Evolutionary conservation across 2,888 invertebrate genomes (phyloP).

Genomic region (Hyposoter didymator): DNA sequence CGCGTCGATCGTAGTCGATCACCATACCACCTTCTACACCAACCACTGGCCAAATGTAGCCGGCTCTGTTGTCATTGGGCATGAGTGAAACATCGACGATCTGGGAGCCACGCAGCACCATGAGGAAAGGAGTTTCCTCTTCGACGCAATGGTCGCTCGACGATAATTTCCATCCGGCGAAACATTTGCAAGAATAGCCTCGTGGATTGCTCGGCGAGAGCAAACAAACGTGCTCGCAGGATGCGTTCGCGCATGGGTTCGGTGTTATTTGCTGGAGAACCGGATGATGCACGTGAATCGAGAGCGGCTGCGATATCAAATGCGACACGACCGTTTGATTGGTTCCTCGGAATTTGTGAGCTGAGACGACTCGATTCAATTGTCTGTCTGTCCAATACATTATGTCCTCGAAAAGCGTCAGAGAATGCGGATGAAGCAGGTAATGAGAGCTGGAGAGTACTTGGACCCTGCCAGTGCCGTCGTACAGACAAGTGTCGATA

Average conservation of each 20-base stretch:
- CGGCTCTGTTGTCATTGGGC: conserved; percentile 90
- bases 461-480: conserved; percentile 95
- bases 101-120: conserved; percentile 93
- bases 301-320: conserved; percentile 96
- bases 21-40: conserved; percentile 95
- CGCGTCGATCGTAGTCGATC: conserved; percentile 95
- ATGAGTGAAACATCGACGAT: conserved; percentile 93
- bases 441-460: conserved; percentile 96
- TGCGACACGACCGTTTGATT: conserved; percentile 98
- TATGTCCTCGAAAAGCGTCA: conserved; percentile 97
- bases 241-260: conserved; percentile 90
- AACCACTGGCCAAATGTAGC: conserved; percentile 94
- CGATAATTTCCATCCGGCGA: conserved; percentile 91
- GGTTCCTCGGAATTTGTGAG: conserved; percentile 95
- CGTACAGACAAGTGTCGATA: conserved; percentile 98
- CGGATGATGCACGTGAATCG: conserved; percentile 97
- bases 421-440: conserved; percentile 96
- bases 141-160: conserved; percentile 90
- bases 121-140: conserved; percentile 95
- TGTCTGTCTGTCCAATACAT: conserved; percentile 99
- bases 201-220: conserved; percentile 90
- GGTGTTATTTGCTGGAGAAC: conserved; percentile 93
- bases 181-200: conserved; percentile 96
- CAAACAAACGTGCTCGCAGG: conserved; percentile 96
- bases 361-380: conserved; percentile 94